Evolutionary conservation across 2,113 vertebrate genomes (phyloP).

Genomic region (Oenanthe oenanthe): DNA sequence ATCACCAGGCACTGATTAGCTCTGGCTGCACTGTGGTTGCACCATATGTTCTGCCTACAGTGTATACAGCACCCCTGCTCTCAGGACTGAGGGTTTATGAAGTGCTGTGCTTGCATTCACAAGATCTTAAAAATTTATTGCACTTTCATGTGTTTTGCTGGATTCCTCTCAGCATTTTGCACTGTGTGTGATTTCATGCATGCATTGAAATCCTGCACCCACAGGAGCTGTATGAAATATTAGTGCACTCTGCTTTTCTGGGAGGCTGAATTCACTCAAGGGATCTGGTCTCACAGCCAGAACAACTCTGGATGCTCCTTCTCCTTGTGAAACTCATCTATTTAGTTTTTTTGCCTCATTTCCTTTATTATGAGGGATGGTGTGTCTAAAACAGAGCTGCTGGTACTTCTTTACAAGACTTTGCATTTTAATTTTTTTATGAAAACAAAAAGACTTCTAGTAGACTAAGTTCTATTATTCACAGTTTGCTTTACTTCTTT

Average conservation of each 20-base stretch:
- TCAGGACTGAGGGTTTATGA: neutral
- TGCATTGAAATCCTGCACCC: neutral
- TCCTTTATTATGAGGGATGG: neutral
- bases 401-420: neutral
- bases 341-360: neutral
- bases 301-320: neutral
- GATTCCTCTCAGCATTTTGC: neutral
- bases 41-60: neutral
- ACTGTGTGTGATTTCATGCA: neutral
- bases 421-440: neutral
- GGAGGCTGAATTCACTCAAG: neutral
- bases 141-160: neutral
- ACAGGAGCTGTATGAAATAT: neutral
- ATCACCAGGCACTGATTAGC: neutral
- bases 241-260: neutral
- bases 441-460: neutral
- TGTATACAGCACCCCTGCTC: neutral
- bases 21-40: neutral
- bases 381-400: neutral
- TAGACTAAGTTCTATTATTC: neutral
- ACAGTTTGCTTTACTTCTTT: neutral
- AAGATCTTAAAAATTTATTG: neutral
- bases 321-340: neutral
- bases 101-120: neutral
- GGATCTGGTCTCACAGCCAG: neutral